These are phyloP conservation scores for Heliconius congener DNA, from an alignment of 1,140 invertebrate species.

Conservation along the genomic window DNA sequence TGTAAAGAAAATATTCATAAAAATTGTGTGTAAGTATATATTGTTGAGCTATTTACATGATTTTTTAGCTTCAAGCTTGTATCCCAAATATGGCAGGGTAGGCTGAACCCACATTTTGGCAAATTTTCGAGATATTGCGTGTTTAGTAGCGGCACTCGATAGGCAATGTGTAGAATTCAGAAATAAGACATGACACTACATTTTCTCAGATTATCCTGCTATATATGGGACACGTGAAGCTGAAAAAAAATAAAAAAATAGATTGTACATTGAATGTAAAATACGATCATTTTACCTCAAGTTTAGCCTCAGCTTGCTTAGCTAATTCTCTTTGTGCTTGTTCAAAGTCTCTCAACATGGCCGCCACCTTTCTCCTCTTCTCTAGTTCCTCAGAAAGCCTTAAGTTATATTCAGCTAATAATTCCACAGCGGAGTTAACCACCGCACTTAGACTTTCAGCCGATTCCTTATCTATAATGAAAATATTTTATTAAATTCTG, in stretches of 20 bases:
- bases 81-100: no score
- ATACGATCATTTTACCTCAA: slow-evolving; percentile 85
- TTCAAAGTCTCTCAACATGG: slow-evolving; percentile 94
- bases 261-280: background rate
- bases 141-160: no score
- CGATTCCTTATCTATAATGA: slow-evolving; percentile 85
- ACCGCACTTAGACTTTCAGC: slow-evolving; percentile 86
- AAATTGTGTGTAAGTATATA: no score
- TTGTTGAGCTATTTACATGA: no score
- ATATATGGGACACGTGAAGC: no score
- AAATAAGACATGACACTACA: no score
- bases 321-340: slow-evolving; percentile 92
- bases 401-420: slow-evolving; percentile 94
- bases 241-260: no score
- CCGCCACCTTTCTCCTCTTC: slow-evolving; percentile 90
- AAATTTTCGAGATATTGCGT: no score
- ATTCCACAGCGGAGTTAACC: slow-evolving; percentile 92
- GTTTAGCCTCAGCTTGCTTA: slow-evolving; percentile 90
- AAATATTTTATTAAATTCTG: slow-evolving; percentile 30
- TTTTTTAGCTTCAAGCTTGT: no score
- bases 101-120: no score
- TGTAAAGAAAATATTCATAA: slow-evolving; percentile 38
- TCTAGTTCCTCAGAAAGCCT: slow-evolving; percentile 93
- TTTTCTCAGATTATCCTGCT: no score
- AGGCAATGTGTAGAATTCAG: no score